Evolutionary conservation across 2,888 invertebrate species (phyloP), one percentile per base, ranked within the genome.

Genomic region (Microplitis deprimator): DNA sequence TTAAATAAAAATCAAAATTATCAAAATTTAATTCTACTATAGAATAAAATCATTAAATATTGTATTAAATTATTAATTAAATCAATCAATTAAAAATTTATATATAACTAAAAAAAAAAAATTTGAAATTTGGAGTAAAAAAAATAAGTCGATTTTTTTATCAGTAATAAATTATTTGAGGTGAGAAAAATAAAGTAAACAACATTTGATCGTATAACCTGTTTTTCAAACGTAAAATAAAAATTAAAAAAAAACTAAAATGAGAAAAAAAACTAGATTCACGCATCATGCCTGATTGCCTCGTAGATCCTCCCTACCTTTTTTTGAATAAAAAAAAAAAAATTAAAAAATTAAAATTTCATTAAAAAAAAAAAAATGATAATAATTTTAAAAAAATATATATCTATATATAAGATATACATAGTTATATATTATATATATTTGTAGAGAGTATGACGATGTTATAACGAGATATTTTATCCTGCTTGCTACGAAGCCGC

Each of bases 241-340:
- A 61, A 75, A 69, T 40, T 76, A 68, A 41, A 20, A 62, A 41
- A 64, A 72, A 68, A 29, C 29, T 68, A 29, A 75, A 67, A 17
- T 61, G 64, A 75, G 73, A 77, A 77, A 76, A 74, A 39, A 75
- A 75, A 76, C 73, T 81, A 76, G 78, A 75, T 76, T 77, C 86
- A 86, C 85, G 86, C 86, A 86, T 86, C 82, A 82, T 87, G 86
- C 86, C 87, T 87, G 86, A 85, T 81, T 79, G 81, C 83, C 85
- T 84, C 82, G 80, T 86, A 84, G 84, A 84, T 80, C 82, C 82
- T 78, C 73, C 62, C 65, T 75, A 72, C 80, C 76, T 61, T 16
- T 65, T 20, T 73, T 73, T 76, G 61, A 64, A 69, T 20, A 65
- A 77, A 39, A 10, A 68, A 72, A 29, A 20, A 20, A 20, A n/a